Evolutionary conservation across 2,113 vertebrate species (phyloP), one percentile per base, ranked within the genome.

Genomic region (Holacanthus passer): DNA sequence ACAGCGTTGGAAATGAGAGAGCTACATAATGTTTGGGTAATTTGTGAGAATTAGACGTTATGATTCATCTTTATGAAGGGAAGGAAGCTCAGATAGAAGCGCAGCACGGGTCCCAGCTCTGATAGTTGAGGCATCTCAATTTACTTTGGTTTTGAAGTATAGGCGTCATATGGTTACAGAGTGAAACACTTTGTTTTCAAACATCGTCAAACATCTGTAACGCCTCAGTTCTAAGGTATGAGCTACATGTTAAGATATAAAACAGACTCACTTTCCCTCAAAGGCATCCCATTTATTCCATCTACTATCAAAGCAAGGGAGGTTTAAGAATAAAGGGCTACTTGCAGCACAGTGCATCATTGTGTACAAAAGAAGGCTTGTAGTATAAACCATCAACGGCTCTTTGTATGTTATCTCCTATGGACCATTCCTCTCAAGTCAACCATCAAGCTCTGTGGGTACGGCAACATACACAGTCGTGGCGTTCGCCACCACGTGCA

Each of bases 361-460:
- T 80, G 83, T 81, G 81, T 56, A 48, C 77, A 87, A 37, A 32
- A 50, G n/a, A 77, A 64, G 83, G 77, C 73, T 27, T 50, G 68
- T 77, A 88, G 74, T 53, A 59, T 64, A 89, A 85, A 91, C 80
- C 68, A 77, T 87, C 83, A 73, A 48, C 59, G 50, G 75, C 62
- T 87, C 77, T 84, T 81, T 87, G 81, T 85, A 65, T 69, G 43
- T 78, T 84, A 81, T 87, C 88, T 84, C 69, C 72, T 65, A 50
- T 73, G 91, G 87, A 88, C 89, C 88, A 90, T 85, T 88, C 84
- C 68, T 84, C 90, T 91, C 81, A 87, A 93, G 87, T 92, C 92
- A 92, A 93, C 93, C 92, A 92, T 93, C 93, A 94, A 90, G 86
- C 68, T 75, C 41, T 31, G 88, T 37, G 74, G 67, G 39, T 35